Conservation (phyloP, 2,797 vertebrate genomes). For the Betta splendens region DNA sequence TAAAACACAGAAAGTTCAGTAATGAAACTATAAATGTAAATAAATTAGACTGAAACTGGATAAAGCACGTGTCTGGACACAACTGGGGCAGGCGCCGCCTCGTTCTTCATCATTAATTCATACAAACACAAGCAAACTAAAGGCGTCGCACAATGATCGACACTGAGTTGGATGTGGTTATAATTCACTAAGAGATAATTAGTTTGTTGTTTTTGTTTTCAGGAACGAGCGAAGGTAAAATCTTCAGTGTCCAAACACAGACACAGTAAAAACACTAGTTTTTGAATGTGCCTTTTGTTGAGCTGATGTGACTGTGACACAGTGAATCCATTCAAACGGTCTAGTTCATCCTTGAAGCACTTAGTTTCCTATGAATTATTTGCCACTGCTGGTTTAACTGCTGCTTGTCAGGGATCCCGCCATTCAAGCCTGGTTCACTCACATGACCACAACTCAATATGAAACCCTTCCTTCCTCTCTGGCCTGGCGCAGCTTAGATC, state of each 20-base stretch:
- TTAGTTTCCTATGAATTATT: background rate
- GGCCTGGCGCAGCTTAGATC: background rate
- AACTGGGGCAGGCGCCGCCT: background rate
- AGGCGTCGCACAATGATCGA: slow-evolving; percentile 1
- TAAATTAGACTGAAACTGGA: too few relatives aligned
- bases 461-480: slow-evolving; percentile 4
- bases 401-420: slow-evolving; percentile 17
- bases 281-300: too few relatives aligned
- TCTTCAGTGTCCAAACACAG: too few relatives aligned
- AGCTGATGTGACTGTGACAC: too few relatives aligned
- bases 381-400: background rate
- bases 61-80: too few relatives aligned
- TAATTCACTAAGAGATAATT: slow-evolving; percentile 23
- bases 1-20: background rate
- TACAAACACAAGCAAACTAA: slow-evolving; percentile 1
- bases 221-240: too few relatives aligned
- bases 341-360: too few relatives aligned
- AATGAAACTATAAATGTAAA: background rate
- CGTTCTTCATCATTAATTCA: background rate
- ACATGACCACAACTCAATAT: background rate
- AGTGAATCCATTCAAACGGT: too few relatives aligned
- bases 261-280: too few relatives aligned
- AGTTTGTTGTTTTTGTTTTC: slow-evolving; percentile 32
- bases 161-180: slow-evolving; percentile 2
- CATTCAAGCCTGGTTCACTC: slow-evolving; percentile 1